phyloP scores from a whole-genome alignment of 2,888 invertebrate genomes.

The Limenitis camilla region DNA sequence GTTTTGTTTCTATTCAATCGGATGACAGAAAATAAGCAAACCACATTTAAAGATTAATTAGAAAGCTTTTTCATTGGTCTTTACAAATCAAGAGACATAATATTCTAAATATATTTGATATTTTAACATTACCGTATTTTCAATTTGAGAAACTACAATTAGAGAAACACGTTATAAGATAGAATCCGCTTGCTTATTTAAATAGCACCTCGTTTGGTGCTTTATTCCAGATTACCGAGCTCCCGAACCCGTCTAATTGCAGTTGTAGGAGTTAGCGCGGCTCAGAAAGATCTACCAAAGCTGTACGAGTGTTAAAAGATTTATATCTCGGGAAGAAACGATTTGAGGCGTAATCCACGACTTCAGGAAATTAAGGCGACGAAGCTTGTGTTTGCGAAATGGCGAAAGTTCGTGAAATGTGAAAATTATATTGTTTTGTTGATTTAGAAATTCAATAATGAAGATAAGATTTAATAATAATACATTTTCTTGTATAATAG shows the following conservation, averaged over 20 bases:
- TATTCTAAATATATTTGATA: not conserved
- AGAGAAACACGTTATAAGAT: slow-evolving; percentile 25
- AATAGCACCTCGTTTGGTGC: slow-evolving; percentile 47
- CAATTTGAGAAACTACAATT: slow-evolving; percentile 22
- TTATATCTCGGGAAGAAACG: slow-evolving; percentile 59
- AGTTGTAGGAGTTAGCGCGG: slow-evolving; percentile 61
- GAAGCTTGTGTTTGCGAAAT: too few relatives aligned
- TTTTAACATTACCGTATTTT: slow-evolving; percentile 5
- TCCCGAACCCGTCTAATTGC: slow-evolving; percentile 63
- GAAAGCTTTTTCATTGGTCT: not conserved
- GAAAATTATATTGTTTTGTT: not conserved
- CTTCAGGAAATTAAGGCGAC: slow-evolving; percentile 65
- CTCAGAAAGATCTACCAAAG: slow-evolving; percentile 51
- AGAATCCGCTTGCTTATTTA: slow-evolving; percentile 31
- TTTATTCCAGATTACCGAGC: slow-evolving; percentile 55
- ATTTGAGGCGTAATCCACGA: slow-evolving; percentile 43
- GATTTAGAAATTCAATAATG: not conserved
- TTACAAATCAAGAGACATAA: not conserved
- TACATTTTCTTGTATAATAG: too few relatives aligned
- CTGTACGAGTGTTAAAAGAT: slow-evolving; percentile 70
- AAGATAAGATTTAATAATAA: too few relatives aligned
- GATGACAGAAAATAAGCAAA: too few relatives aligned
- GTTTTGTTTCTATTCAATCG: too few relatives aligned
- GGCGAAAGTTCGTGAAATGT: slow-evolving; percentile 22
- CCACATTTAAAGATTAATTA: too few relatives aligned